Base-by-base conservation (phyloP, 2,888 invertebrate species). In the Phlogophora meticulosa region DNA sequence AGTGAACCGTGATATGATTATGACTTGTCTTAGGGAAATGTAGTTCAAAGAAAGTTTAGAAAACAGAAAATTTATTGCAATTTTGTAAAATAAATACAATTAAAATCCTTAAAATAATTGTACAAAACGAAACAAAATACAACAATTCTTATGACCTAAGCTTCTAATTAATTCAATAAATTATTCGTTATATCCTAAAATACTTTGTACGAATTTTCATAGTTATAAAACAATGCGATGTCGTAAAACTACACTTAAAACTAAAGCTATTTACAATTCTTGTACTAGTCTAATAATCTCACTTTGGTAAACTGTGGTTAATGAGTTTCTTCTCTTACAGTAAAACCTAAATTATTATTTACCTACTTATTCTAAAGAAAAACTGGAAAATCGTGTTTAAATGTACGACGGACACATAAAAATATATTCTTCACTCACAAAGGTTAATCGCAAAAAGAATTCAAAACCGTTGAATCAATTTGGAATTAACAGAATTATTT, bases 241-340 rank as follows among this genome's bases (percentile, higher is more conserved):
- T 66, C 51, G 52, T 79, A 81, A 59, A 55, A 55, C 42, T 77
- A 76, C 42, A 75, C 57, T 75, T 81, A 81, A 49, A 78, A 45
- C 57, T 57, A 73, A 57, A 77, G 83, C 80, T 92, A 91, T 92
- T 81, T 92, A 93, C 93, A 93, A 69, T 81, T 80, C 73, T 84
- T 85, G 69, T 84, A 85, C 87, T 91, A 87, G 69, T 85, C 93
- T 95, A 95, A 95, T 95, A 96, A 96, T 96, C 96, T 96, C 96
- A 96, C 96, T 96, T 96, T 96, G 96, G 96, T 95, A 96, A 95
- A 96, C 96, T 96, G 96, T 96, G 96, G 95, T 95, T 94, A 93
- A 92, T 92, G 90, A 88, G 92, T 91, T 92, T 84, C 80, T 83
- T 84, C 76, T 82, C 81, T 85, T 85, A 76, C 72, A 80, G 68